Conservation (phyloP, 2,888 invertebrate species). For the Megamerina dolium region DNA sequence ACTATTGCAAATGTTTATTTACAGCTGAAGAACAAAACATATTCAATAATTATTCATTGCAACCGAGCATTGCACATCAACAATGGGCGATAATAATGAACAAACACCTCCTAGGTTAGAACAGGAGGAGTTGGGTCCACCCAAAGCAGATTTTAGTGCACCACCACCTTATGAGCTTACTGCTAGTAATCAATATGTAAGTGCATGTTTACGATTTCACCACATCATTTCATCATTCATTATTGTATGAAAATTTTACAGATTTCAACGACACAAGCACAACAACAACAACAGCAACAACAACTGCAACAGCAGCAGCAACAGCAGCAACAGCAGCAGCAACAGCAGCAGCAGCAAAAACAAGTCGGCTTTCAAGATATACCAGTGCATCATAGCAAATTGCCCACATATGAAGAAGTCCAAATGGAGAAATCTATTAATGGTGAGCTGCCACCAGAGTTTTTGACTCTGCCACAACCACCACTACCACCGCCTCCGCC, state of each 20-base stretch:
- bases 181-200: slow-evolving; percentile 20
- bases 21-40: too few species aligned
- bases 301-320: slow-evolving; percentile 16
- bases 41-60: too few species aligned
- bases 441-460: slow-evolving; percentile 56
- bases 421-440: slow-evolving; percentile 79
- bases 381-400: slow-evolving; percentile 58
- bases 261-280: slow-evolving; percentile 7
- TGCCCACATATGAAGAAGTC: slow-evolving; percentile 86
- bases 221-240: too few species aligned
- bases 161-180: slow-evolving; percentile 80
- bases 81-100: too few species aligned
- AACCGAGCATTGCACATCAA: too few species aligned
- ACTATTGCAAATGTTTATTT: too few species aligned
- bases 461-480: slow-evolving; percentile 38
- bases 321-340: slow-evolving; percentile 7
- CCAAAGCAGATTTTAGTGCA: slow-evolving; percentile 76
- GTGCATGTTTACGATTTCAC: slow-evolving; percentile 7
- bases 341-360: slow-evolving; percentile 7
- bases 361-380: slow-evolving; percentile 25
- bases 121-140: slow-evolving; percentile 73
- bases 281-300: slow-evolving; percentile 8
- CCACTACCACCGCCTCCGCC: slow-evolving; percentile 39
- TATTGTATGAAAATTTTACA: too few species aligned
- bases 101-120: too few species aligned